Evolutionary conservation across 2,113 vertebrate species (phyloP).

Genomic region (Nothobranchius kuhntae): DNA sequence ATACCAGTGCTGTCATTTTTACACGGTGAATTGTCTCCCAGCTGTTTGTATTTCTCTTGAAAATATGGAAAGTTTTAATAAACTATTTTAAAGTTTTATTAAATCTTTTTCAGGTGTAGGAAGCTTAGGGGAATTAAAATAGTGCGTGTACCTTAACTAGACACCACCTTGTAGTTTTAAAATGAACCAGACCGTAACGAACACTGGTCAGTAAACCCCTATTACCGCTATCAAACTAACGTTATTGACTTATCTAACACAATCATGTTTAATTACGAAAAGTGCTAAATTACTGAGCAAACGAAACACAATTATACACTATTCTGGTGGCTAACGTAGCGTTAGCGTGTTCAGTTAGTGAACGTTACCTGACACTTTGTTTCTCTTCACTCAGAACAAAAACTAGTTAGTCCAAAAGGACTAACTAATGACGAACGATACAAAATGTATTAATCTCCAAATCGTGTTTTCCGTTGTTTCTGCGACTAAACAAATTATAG

Average conservation of each 20-base stretch:
- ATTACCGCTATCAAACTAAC: neutral
- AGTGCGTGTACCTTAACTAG: neutral
- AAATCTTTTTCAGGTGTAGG: neutral
- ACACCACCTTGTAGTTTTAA: neutral
- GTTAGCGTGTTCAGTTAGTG: constrained; percentile 35
- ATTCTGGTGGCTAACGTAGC: constrained; percentile 29
- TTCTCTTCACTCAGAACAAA: constrained; percentile 31
- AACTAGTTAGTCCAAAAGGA: constrained; percentile 26
- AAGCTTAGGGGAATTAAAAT: too few species aligned
- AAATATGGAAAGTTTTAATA: too few species aligned
- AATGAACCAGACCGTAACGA: neutral
- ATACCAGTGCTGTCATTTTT: neutral
- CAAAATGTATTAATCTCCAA: neutral
- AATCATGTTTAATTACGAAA: accelerated
- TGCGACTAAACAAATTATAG: neutral
- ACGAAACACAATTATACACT: neutral
- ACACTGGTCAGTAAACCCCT: neutral
- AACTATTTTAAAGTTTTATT: neutral
- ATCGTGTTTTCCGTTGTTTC: neutral
- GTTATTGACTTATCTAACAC: too few species aligned
- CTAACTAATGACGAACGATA: neutral
- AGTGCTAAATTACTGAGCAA: neutral
- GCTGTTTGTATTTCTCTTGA: too few species aligned
- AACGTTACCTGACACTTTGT: constrained; percentile 54
- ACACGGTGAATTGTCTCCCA: too few species aligned